Base-by-base conservation (phyloP, 2,797 vertebrate genomes). In the Sebastes itinus region DNA sequence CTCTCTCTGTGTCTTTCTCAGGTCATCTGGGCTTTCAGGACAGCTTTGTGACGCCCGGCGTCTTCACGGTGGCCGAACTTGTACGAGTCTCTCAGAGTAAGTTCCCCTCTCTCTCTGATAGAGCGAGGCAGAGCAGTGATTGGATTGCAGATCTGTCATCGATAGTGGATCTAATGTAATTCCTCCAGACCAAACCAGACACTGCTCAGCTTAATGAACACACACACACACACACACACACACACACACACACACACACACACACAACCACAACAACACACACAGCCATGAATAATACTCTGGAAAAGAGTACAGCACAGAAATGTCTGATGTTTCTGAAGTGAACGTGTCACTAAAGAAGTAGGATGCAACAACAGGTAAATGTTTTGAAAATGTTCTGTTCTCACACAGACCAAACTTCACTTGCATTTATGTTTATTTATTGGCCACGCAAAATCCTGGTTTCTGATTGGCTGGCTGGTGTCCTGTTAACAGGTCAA, bases 81-180 rank as follows among this genome's bases (percentile, higher is more conserved):
- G 98, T 99, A 82, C 96, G 98, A 94, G 98, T 99, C 90, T 99
- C 98, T 86, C 98, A 99, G 95, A 99, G 98, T 99, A 96, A 99
- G 98, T 97, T 3, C 27, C 3, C 46, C 49, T 70, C 42, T 28
- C 7, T 72, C 33, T 56, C 27, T 27, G 62, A 20, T 20, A 23
- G 32, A 71, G 72, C 27, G 30, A 76, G 46, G 56, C 9, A 8
- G 30, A 74, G 66, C 74, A 71, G 32, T 75, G 72, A 84, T 85
- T 78, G 63, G 61, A 81, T 78, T 80, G 54, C 82, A 81, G 78
- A 81, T 87, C 81, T 86, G 65, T 81, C 80, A 80, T 89, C 77
- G 58, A 78, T 89, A 77, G 69, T 30, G 62, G 35, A 64, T 70
- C 67, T 85, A 82, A 78, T 87, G 78, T 77, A 69, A 77, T 84